These are phyloP conservation scores for Corvus cornix DNA, from an alignment of 2,113 vertebrate genomes.

Conservation along the genomic window DNA sequence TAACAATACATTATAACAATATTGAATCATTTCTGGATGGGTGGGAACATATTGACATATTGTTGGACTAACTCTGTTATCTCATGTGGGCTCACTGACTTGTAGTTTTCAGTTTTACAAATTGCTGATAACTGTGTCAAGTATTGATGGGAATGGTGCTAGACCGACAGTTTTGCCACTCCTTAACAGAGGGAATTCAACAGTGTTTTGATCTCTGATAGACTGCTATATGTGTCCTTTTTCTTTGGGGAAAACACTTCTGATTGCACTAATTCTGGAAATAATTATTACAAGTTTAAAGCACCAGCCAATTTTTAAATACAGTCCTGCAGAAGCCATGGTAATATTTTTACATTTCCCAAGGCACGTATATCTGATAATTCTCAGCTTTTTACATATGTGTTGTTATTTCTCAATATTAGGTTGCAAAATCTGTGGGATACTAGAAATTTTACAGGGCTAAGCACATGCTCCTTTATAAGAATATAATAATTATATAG, in stretches of 20 bases:
- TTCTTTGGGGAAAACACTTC: neutral
- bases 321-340: neutral
- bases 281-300: neutral
- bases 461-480: neutral
- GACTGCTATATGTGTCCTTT: neutral
- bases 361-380: neutral
- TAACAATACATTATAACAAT: neutral
- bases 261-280: neutral
- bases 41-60: conserved; percentile 4
- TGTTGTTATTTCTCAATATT: neutral
- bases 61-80: neutral
- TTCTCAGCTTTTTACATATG: neutral
- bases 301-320: neutral
- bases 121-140: neutral
- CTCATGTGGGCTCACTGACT: neutral
- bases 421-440: neutral
- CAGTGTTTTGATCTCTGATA: neutral
- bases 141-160: neutral
- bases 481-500: neutral
- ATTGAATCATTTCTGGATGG: conserved; percentile 36
- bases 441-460: neutral
- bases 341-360: neutral
- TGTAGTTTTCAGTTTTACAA: neutral
- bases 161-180: neutral
- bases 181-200: neutral